A percentile compares a stretch with the other conserved stretches of the same genome.
phyloP scores from a whole-genome alignment of 2,797 vertebrate genomes.

The Gambusia yucatana region DNA sequence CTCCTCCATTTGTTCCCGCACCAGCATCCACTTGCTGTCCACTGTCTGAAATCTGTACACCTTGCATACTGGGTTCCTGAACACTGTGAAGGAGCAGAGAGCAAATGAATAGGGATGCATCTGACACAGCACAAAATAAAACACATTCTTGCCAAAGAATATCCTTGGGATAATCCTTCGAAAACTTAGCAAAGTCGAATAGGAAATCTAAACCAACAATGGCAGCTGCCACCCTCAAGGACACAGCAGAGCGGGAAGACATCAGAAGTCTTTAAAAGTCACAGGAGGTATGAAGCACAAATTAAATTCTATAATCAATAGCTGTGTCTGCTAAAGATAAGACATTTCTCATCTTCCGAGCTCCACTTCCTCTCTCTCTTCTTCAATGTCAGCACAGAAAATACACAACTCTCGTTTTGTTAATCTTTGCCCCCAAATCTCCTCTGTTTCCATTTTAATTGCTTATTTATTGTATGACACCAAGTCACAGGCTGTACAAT shows the following conservation, averaged over 20 bases:
- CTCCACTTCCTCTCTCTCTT: slow-evolving; percentile 24
- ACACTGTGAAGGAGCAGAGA: slow-evolving; percentile 77
- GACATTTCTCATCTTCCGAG: slow-evolving; percentile 52
- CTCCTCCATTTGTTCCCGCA: slow-evolving; percentile 97
- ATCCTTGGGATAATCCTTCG: slow-evolving; percentile 1
- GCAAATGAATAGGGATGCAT: slow-evolving; percentile 17
- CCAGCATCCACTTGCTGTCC: slow-evolving; percentile 94
- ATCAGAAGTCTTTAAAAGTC: slow-evolving; percentile 53
- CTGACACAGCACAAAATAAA: slow-evolving; percentile 33
- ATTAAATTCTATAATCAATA: slow-evolving; percentile 79
- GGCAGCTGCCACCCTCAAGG: slow-evolving; percentile 51
- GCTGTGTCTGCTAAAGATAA: slow-evolving; percentile 73
- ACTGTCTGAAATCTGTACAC: slow-evolving; percentile 94
- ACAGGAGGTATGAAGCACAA: slow-evolving; percentile 58
- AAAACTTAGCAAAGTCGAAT: slow-evolving; percentile 15
- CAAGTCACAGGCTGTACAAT: slow-evolving; percentile 19
- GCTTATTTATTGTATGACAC: slow-evolving; percentile 58
- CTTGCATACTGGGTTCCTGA: slow-evolving; percentile 93
- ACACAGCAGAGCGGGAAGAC: slow-evolving; percentile 36
- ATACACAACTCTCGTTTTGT: slow-evolving; percentile 38
- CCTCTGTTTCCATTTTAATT: slow-evolving; percentile 70
- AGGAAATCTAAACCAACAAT: slow-evolving; percentile 25
- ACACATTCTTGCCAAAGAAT: slow-evolving; percentile 20
- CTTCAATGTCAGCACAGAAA: slow-evolving; percentile 35
- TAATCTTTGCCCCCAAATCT: slow-evolving; percentile 55